phyloP scores from a whole-genome alignment of 2,888 invertebrate species.

The Acleris laterana region DNA sequence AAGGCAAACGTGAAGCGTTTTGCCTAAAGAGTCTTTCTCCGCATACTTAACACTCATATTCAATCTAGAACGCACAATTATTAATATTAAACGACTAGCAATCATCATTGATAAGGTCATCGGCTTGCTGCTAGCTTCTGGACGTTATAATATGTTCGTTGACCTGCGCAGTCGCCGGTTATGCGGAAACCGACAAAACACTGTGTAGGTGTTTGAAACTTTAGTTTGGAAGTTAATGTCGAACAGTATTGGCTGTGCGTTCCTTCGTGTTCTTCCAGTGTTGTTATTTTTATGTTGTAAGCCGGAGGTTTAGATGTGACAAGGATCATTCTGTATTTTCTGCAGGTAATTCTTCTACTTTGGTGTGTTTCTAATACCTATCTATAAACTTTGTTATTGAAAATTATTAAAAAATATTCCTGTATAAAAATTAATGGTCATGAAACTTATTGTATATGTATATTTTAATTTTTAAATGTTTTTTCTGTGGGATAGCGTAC shows the following conservation, averaged over 20 bases:
- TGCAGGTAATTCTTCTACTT: no score
- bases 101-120: constrained; percentile 63
- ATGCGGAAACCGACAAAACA: constrained; percentile 36
- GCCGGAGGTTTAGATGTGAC: no score
- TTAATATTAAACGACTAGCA: constrained; percentile 29
- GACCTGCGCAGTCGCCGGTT: constrained; percentile 63
- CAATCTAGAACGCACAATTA: constrained; percentile 22
- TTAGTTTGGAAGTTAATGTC: constrained; percentile 17
- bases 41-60: not conserved
- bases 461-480: no score
- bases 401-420: no score
- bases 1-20: no score
- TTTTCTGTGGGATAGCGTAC: no score
- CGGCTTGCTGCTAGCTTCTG: constrained; percentile 62
- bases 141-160: constrained; percentile 72
- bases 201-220: constrained; percentile 20
- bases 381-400: no score
- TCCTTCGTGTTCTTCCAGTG: not conserved
- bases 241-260: not conserved
- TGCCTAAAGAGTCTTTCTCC: constrained; percentile 3
- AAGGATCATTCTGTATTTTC: no score
- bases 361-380: no score
- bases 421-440: no score
- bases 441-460: no score
- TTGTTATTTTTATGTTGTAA: no score